A percentile compares a stretch with the other conserved stretches of the same genome.
Evolutionary conservation across 2,113 vertebrate species (phyloP).

Genomic region (Stegastes partitus): DNA sequence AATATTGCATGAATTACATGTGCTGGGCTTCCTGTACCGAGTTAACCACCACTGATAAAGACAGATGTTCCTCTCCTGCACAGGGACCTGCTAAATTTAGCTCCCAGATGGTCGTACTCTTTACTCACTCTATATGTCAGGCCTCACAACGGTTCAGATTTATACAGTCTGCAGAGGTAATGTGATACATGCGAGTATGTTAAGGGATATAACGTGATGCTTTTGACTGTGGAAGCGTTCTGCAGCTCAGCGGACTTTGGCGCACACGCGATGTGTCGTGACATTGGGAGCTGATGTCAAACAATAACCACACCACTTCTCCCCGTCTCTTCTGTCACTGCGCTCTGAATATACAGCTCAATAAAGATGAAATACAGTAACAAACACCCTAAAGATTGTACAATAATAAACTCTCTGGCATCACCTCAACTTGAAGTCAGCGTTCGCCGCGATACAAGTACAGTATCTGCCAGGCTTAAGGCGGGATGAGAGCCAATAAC

Average conservation of each 20-base stretch:
- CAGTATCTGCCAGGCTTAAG: slow-evolving; percentile 32
- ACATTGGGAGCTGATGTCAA: slow-evolving; percentile 42
- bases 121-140: slow-evolving; percentile 38
- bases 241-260: slow-evolving; percentile 5
- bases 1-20: slow-evolving; percentile 85
- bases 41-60: slow-evolving; percentile 78
- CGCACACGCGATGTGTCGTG: slow-evolving; percentile 3
- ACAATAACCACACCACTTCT: slow-evolving; percentile 19
- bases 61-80: slow-evolving; percentile 76
- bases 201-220: slow-evolving; percentile 1
- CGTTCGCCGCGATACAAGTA: slow-evolving; percentile 3
- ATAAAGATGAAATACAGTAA: slow-evolving; percentile 41
- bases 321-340: slow-evolving; percentile 21
- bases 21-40: slow-evolving; percentile 70
- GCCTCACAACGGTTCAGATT: slow-evolving; percentile 16
- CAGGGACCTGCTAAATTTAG: slow-evolving; percentile 72
- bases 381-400: slow-evolving; percentile 33
- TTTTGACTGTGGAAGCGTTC: slow-evolving; percentile 10
- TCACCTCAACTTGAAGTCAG: slow-evolving; percentile 28
- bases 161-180: slow-evolving; percentile 21
- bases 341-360: slow-evolving; percentile 42
- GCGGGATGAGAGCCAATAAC: slow-evolving; percentile 47
- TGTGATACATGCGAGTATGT: slow-evolving; percentile 6
- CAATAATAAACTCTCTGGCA: slow-evolving; percentile 31
- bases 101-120: slow-evolving; percentile 53